A percentile compares a stretch with the other conserved stretches of the same genome.
Conservation (phyloP, 2,888 invertebrate genomes). For the Sisyra terminalis region DNA sequence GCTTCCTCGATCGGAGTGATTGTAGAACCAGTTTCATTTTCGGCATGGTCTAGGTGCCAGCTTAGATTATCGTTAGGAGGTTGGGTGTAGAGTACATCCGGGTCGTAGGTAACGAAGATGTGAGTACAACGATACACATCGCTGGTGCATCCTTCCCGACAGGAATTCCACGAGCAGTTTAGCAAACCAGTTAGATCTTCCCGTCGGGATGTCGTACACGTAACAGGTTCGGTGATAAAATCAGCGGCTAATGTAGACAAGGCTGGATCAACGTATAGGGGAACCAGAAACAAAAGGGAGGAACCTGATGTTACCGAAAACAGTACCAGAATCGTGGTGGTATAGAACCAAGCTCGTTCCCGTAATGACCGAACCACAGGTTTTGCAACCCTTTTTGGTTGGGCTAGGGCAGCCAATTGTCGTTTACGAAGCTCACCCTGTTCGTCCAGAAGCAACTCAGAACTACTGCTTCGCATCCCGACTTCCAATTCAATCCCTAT, state of each 20-base stretch:
- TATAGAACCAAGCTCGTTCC: slow-evolving; percentile 53
- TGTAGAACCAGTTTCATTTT: slow-evolving; percentile 4
- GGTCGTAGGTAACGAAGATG: slow-evolving; percentile 40
- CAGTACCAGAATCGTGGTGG: slow-evolving; percentile 51
- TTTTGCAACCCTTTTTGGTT: slow-evolving; percentile 26
- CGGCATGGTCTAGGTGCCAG: neutral
- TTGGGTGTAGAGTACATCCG: slow-evolving; percentile 7
- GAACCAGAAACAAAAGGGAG: slow-evolving; percentile 54
- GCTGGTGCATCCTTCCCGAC: slow-evolving; percentile 66
- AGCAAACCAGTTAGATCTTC: slow-evolving; percentile 56
- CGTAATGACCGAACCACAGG: slow-evolving; percentile 37
- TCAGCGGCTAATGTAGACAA: slow-evolving; percentile 53
- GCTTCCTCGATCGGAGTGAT: slow-evolving; percentile 26
- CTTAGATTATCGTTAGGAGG: slow-evolving; percentile 7
- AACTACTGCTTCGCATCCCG: slow-evolving; percentile 55
- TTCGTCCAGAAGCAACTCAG: slow-evolving; percentile 60
- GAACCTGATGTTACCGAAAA: slow-evolving; percentile 56
- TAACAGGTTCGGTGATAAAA: slow-evolving; percentile 55
- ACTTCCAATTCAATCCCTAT: no score
- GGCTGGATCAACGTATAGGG: slow-evolving; percentile 53
- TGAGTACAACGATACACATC: slow-evolving; percentile 53
- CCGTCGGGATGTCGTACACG: slow-evolving; percentile 51
- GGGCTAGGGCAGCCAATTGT: slow-evolving; percentile 39
- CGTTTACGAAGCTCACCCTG: slow-evolving; percentile 50
- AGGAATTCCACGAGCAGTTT: slow-evolving; percentile 68